Conservation (phyloP, 2,797 vertebrate genomes). For the Phalanger gymnotis region DNA sequence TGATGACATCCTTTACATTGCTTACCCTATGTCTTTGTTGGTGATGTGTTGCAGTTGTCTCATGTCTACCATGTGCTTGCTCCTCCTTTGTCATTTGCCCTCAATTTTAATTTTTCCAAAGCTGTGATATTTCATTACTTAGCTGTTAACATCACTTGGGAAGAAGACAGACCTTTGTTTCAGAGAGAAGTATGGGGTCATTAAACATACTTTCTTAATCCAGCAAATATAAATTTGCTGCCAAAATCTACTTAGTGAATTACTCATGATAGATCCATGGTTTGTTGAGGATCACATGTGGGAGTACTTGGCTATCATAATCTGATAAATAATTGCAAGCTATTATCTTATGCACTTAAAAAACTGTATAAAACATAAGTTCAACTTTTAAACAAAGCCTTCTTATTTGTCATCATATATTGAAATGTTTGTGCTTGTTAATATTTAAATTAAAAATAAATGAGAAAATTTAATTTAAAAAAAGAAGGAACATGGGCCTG, state of each 20-base stretch:
- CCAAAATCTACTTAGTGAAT: background rate
- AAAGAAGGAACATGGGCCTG: background rate
- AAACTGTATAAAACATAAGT: background rate
- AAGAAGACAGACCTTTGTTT: background rate
- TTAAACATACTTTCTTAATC: background rate
- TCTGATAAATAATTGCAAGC: background rate
- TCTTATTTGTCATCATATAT: background rate
- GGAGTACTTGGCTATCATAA: background rate
- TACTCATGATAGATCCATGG: background rate
- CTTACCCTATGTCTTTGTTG: background rate
- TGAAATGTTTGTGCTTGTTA: background rate
- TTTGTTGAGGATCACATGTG: background rate
- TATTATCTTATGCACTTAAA: background rate
- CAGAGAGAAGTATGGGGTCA: background rate
- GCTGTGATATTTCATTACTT: background rate
- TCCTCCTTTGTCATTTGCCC: background rate
- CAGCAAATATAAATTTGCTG: background rate
- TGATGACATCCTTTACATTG: background rate
- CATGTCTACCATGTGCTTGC: background rate
- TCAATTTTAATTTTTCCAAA: background rate
- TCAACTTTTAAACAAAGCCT: background rate
- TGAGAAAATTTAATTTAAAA: background rate
- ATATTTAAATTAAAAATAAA: background rate
- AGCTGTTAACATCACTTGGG: background rate
- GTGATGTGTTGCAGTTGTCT: background rate